Evolutionary conservation across 2,888 invertebrate genomes (phyloP).

Genomic region (Antheraea yamamai): DNA sequence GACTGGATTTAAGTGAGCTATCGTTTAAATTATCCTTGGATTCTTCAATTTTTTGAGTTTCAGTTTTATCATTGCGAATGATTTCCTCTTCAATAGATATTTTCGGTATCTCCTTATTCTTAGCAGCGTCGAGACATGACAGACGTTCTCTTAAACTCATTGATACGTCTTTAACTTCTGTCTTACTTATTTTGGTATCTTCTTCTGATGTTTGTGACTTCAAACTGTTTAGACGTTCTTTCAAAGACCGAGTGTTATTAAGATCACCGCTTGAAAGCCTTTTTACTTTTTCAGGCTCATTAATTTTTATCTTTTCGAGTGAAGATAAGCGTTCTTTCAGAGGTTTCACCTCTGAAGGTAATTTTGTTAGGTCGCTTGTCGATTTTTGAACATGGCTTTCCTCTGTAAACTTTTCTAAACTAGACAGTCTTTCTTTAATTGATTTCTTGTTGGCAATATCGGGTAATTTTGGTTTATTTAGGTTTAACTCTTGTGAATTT

Average conservation of each 20-base stretch:
- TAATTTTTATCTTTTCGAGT: conserved; percentile 81
- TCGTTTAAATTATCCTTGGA: conserved; percentile 55
- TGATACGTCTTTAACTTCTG: conserved; percentile 75
- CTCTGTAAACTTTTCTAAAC: conserved; percentile 85
- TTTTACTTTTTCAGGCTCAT: conserved; percentile 74
- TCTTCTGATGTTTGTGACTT: conserved; percentile 75
- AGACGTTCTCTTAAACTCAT: conserved; percentile 80
- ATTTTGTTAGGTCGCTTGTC: conserved; percentile 71
- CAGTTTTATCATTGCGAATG: conserved; percentile 50
- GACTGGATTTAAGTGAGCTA: conserved; percentile 62
- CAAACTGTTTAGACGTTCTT: conserved; percentile 74
- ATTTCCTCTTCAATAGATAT: conserved; percentile 68
- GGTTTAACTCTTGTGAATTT: conserved; percentile 77
- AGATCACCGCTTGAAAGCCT: conserved; percentile 74
- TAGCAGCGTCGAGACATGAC: conserved; percentile 76
- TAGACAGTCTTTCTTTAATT: conserved; percentile 87
- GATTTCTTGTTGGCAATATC: conserved; percentile 86
- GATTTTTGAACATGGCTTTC: conserved; percentile 75
- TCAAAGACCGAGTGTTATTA: conserved; percentile 67
- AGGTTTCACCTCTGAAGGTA: conserved; percentile 84
- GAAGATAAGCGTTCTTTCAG: conserved; percentile 84
- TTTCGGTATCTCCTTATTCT: conserved; percentile 75
- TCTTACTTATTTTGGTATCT: conserved; percentile 62
- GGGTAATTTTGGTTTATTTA: conserved; percentile 80
- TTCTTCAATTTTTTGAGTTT: conserved; percentile 48